phyloP scores from a whole-genome alignment of 2,113 vertebrate species.

The Gambusia holbrooki region DNA sequence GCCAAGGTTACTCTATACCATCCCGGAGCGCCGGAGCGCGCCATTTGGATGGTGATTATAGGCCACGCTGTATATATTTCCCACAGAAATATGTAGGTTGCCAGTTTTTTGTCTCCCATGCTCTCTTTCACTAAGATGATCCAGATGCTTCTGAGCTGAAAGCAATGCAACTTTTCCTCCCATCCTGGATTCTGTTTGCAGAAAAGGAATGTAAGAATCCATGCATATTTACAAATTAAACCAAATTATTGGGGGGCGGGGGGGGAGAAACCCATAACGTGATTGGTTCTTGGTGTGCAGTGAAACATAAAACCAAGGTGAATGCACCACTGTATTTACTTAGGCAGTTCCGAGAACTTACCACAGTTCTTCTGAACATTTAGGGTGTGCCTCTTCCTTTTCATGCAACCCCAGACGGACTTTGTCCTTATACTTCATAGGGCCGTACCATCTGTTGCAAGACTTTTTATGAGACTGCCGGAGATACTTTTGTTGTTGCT shows the following conservation, averaged over 20 bases:
- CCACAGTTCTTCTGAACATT: background rate
- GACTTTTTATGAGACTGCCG: background rate
- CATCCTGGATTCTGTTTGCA: background rate
- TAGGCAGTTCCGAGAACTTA: background rate
- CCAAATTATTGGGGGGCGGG: too few species aligned
- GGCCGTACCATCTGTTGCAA: background rate
- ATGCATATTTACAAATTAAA: background rate
- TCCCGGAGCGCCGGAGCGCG: too few species aligned
- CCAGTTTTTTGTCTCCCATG: background rate
- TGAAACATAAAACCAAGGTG: background rate
- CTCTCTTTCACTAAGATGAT: background rate
- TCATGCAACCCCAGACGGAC: slow-evolving; percentile 1
- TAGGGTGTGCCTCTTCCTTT: background rate
- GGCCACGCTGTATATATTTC: background rate
- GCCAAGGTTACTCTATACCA: background rate
- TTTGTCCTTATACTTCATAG: background rate
- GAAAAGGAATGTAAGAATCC: background rate
- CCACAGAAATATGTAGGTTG: background rate
- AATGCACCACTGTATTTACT: background rate
- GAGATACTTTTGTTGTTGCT: background rate
- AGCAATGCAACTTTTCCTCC: too few species aligned
- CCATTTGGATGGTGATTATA: background rate
- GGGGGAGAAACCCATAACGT: background rate
- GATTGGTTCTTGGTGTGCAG: background rate
- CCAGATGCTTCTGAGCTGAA: background rate